Percentiles rank a stretch among this genome's conserved stretches.
These are phyloP conservation scores for Actinemys pallida DNA, from an alignment of 2,113 vertebrate genomes.

Conservation along the genomic window DNA sequence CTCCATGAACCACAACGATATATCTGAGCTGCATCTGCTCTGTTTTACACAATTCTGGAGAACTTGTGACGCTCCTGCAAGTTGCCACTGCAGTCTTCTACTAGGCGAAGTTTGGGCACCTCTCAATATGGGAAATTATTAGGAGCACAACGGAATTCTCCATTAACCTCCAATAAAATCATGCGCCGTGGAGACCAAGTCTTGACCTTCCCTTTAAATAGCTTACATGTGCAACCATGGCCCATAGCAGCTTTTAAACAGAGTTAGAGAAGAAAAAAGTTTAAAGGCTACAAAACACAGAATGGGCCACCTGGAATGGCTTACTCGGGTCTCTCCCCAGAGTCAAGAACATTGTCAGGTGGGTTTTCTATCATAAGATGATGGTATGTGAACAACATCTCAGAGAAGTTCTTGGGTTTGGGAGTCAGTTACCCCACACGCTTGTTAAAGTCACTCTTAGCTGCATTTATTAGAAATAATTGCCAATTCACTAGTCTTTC, in stretches of 20 bases:
- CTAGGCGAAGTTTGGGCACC: not conserved
- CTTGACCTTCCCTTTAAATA: not conserved
- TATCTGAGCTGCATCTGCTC: fast-evolving
- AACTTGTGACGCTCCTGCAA: not conserved
- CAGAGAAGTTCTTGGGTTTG: not conserved
- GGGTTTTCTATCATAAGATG: not conserved
- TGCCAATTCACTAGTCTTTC: not conserved
- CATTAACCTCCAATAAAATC: not conserved
- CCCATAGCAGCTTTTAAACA: not conserved
- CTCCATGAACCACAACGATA: not conserved
- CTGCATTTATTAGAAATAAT: not conserved
- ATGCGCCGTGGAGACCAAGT: not conserved
- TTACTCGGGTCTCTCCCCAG: not conserved
- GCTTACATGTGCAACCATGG: not conserved
- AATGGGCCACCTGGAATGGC: not conserved
- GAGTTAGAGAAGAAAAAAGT: not conserved
- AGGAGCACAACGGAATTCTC: not conserved
- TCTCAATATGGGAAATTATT: not conserved
- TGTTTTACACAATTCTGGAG: fast-evolving
- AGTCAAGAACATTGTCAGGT: not conserved
- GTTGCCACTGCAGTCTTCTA: not conserved
- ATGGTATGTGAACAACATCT: not conserved
- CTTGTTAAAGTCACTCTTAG: not conserved
- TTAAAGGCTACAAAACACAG: not conserved
- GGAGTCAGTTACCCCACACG: not conserved